A percentile compares a stretch with the other conserved stretches of the same genome.
Conservation (phyloP, 2,888 invertebrate species). For the Agriotes lineatus region DNA sequence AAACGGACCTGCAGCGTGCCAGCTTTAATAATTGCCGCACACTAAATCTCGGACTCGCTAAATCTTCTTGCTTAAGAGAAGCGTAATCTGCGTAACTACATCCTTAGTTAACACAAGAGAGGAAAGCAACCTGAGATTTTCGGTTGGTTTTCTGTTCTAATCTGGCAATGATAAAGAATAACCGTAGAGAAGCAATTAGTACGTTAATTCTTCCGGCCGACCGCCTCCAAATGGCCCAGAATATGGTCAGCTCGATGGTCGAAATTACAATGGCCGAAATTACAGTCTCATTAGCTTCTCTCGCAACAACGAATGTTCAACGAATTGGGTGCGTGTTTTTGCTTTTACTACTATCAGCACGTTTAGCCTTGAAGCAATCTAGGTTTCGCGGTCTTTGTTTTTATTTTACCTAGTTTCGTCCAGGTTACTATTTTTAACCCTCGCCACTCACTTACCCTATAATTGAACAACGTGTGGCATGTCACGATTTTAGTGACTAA, state of each 20-base stretch:
- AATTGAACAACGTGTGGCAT: no score
- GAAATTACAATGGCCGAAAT: not conserved
- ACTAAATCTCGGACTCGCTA: no score
- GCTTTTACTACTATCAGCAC: not conserved
- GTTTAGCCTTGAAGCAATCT: not conserved
- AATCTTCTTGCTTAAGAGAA: no score
- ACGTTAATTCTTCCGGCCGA: not conserved
- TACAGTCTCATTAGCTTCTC: slow-evolving; percentile 8
- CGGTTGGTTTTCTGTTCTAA: not conserved
- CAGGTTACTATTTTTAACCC: no score
- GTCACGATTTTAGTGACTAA: no score
- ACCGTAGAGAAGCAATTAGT: not conserved
- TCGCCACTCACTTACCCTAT: no score
- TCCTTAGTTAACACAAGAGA: no score
- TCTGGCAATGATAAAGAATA: slow-evolving; percentile 6
- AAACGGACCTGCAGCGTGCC: not conserved
- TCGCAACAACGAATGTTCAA: slow-evolving; percentile 4
- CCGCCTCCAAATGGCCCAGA: not conserved
- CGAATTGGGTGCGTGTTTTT: not conserved
- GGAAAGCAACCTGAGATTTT: no score
- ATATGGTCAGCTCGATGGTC: slow-evolving; percentile 9
- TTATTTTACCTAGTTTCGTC: no score
- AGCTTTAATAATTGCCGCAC: not conserved
- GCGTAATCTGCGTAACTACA: no score
- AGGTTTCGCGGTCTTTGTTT: no score